Evolutionary conservation across 2,797 vertebrate genomes (phyloP).

Genomic region (Potorous gilbertii): DNA sequence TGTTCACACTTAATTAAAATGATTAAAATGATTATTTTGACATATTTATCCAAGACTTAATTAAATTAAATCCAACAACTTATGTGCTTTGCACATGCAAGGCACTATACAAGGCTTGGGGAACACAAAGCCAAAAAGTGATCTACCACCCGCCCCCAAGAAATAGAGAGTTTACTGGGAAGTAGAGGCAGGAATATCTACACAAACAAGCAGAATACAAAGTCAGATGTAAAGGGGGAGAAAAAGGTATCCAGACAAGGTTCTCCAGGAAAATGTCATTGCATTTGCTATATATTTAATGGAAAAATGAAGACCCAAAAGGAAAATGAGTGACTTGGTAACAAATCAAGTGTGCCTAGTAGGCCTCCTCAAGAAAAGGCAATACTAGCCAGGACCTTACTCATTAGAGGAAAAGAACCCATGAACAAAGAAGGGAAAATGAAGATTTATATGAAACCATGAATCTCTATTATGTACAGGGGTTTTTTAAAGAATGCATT

Average conservation of each 20-base stretch:
- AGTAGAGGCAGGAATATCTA: background rate
- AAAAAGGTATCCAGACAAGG: background rate
- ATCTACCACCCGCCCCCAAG: background rate
- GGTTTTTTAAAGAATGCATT: no score
- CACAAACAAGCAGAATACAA: background rate
- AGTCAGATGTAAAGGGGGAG: background rate
- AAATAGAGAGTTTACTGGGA: background rate
- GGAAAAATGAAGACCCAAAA: background rate
- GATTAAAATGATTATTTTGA: background rate
- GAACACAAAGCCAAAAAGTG: background rate
- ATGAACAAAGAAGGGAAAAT: background rate
- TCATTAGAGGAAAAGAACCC: background rate
- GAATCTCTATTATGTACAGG: background rate
- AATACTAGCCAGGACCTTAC: no score
- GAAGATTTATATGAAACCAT: background rate
- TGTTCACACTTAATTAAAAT: background rate
- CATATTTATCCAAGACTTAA: background rate
- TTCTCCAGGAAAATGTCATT: background rate
- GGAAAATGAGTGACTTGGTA: background rate
- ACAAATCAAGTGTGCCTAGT: background rate
- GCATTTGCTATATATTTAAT: background rate
- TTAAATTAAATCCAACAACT: background rate
- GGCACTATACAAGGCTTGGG: background rate
- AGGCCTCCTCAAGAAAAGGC: no score
- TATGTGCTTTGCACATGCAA: background rate